Base-by-base conservation (phyloP, 2,888 invertebrate species). In the Zygothrica quintamaculata region DNA sequence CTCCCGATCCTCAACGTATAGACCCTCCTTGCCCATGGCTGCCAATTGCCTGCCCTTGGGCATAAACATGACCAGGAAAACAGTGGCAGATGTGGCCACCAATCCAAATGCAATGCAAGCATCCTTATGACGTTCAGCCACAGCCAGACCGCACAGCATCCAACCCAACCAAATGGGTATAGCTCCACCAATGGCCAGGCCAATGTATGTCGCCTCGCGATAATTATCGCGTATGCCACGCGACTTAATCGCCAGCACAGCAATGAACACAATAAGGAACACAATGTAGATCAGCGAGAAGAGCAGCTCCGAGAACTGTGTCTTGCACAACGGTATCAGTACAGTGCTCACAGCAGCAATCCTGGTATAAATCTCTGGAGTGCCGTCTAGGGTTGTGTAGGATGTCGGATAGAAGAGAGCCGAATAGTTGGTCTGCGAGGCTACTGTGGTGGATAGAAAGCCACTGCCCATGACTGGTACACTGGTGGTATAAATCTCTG, bases 21-120 rank as follows among this genome's bases (percentile, higher is more conserved):
- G 93, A 9, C 96, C 96, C 88, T 97, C 97, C 84, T 97, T 95
- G 42, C 98, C 98, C 92, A 98, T 94, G 43, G 97, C 97, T 0
- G 97, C 97, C 84, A 98, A 92, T 87, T 98, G 97, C 34, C 98
- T 93, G 25, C 98, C 97, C 92, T 96, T 98, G 26, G 98, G 95
- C 92, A 97, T 95, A 91, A 98, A 98, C 98, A 98, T 98, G 57
- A 97, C 94, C 79, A 97, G 93, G 91, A 98, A 97, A 50, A 97
- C 95, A 40, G 97, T 94, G 8, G 95, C 94, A 69, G 97, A 95
- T 11, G 96, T 97, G 53, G 95, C 94, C 42, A 97, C 94, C 74
- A 98, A 92, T 0, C 98, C 98, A 84, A 96, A 97, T 15, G 97
- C 98, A 52, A 98, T 93, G 91, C 97, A 97, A 9, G 97, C 97